These are phyloP conservation scores for Argya squamiceps DNA, from an alignment of 2,797 vertebrate species.

Conservation along the genomic window DNA sequence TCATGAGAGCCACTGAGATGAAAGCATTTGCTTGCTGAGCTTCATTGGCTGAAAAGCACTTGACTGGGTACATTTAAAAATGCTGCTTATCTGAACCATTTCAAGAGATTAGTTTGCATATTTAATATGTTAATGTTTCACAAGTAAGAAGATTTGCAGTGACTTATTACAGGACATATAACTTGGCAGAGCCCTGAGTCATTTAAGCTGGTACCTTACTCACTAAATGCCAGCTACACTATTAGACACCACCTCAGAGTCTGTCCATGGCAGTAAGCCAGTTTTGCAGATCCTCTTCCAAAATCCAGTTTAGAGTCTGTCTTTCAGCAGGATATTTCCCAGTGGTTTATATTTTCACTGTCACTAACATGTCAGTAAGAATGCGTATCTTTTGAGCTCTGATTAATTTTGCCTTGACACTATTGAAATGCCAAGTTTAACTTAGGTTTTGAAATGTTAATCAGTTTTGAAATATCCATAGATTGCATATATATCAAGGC, in stretches of 20 bases:
- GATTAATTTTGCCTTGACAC: constrained; percentile 11
- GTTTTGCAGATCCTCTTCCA: not conserved
- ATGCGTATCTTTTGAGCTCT: not conserved
- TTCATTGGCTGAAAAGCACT: constrained; percentile 16
- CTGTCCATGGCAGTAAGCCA: not conserved
- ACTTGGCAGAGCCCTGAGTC: not conserved
- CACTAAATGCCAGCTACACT: not conserved
- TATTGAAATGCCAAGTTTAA: not conserved
- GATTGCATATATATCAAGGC: not conserved
- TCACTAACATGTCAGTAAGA: not conserved
- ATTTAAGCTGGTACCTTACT: constrained; percentile 23
- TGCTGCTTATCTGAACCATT: not conserved
- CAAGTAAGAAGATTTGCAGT: not conserved
- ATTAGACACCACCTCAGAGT: not conserved
- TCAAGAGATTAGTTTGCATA: not conserved
- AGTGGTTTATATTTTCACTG: not conserved
- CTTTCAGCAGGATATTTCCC: not conserved
- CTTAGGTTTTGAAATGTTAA: constrained; percentile 21
- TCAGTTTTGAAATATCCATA: not conserved
- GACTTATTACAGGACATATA: not conserved
- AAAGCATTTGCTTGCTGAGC: constrained; percentile 17
- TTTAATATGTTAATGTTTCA: constrained; percentile 14
- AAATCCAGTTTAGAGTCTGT: not conserved
- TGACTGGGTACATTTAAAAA: not conserved
- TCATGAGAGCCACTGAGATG: not conserved